phyloP scores from a whole-genome alignment of 2,888 invertebrate species.

The Cosmia trapezina region DNA sequence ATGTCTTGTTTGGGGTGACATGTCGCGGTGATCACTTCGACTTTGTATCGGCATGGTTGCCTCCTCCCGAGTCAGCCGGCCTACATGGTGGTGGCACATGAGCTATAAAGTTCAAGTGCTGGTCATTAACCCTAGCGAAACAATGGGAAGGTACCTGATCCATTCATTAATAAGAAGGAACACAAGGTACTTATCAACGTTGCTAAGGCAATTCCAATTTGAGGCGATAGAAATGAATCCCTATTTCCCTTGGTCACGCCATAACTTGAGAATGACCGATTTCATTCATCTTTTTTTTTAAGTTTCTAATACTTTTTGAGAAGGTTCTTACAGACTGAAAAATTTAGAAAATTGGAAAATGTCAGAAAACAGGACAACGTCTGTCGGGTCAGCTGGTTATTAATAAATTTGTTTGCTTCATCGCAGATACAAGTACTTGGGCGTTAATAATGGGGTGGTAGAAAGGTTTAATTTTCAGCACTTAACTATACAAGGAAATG shows the following conservation, averaged over 20 bases:
- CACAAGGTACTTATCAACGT: conserved; percentile 4
- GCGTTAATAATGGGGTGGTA: conserved; percentile 7
- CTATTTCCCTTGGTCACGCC: too few relatives aligned
- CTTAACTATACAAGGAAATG: neutral
- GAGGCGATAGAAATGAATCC: neutral
- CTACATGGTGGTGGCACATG: conserved; percentile 30
- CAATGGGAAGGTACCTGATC: conserved; percentile 22
- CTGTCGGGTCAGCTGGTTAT: neutral
- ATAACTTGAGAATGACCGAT: too few relatives aligned
- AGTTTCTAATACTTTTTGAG: too few relatives aligned
- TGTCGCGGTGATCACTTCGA: conserved; percentile 43
- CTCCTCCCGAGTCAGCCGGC: conserved; percentile 26
- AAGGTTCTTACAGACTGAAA: too few relatives aligned
- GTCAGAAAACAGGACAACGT: too few relatives aligned
- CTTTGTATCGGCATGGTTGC: conserved; percentile 52
- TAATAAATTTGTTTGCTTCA: conserved; percentile 16
- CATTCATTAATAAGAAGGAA: conserved; percentile 7
- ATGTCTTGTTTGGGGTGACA: conserved; percentile 67
- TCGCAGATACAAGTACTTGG: neutral
- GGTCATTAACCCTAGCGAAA: conserved; percentile 55
- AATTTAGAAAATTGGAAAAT: too few relatives aligned
- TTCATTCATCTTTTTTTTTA: too few relatives aligned
- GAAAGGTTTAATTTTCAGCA: neutral
- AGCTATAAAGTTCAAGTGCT: conserved; percentile 50
- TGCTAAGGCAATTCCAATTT: conserved; percentile 16